Base-by-base conservation (phyloP, 2,888 invertebrate genomes). In the Macropis europaea region DNA sequence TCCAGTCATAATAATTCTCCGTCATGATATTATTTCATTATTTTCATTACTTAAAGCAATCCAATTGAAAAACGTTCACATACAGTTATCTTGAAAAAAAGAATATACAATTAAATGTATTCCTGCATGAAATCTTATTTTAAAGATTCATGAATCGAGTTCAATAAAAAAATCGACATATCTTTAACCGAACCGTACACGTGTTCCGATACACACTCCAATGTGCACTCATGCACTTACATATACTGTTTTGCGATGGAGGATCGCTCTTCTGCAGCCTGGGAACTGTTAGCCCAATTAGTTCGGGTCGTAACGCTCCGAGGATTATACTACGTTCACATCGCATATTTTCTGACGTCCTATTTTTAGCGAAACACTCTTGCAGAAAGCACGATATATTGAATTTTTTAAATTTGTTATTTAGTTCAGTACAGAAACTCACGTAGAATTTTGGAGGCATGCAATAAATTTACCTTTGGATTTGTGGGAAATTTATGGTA, bases 231-330 rank as follows among this genome's bases (percentile, higher is more conserved):
- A 32, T 52, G 57, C 45, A 24, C 56, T 1, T 36, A 30, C 22
- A 42, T 75, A 63, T 68, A 67, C 62, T 71, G 69, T 73, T 76
- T 77, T 67, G 61, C 67, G 72, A 60, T 36, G 71, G 54, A 42
- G 69, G 59, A 73, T 81, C 74, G 60, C 60, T 61, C 70, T 66
- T 72, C 53, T 63, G 67, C 67, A 63, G 82, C 81, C 80, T 87
- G 86, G 84, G 86, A 86, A 86, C 80, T 82, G 82, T 82, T 87
- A 85, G 81, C 83, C 86, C 82, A 84, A 82, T 84, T 87, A 76
- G 79, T 80, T 81, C 62, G 75, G 74, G 61, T 78, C 79, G 84
- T 82, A 87, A 86, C 86, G 84, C 84, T 85, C 74, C 76, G 76
- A 62, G 64, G 81, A 83, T 80, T 83, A 83, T 83, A 76, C 77